phyloP scores from a whole-genome alignment of 2,113 vertebrate species.

The Apodemus speciosus region DNA sequence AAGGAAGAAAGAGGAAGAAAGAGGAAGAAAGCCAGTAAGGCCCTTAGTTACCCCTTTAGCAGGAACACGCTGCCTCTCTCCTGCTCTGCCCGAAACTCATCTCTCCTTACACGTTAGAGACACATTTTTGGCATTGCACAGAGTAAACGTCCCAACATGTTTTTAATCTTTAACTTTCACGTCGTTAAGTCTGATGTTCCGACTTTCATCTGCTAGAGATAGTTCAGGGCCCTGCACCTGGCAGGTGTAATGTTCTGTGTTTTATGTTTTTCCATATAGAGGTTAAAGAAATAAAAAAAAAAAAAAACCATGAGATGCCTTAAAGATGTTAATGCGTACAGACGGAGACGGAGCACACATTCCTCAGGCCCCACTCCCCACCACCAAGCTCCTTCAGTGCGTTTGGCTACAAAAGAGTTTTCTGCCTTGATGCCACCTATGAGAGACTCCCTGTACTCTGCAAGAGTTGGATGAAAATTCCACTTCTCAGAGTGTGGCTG shows the following conservation, averaged over 20 bases:
- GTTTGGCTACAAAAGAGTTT: background rate
- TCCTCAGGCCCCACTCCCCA: background rate
- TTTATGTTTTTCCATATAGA: constrained; percentile 61
- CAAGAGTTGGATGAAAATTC: background rate
- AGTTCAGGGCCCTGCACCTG: constrained; percentile 76
- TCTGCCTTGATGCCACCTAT: background rate
- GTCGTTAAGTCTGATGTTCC: constrained; percentile 87
- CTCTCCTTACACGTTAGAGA: constrained; percentile 87
- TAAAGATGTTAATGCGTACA: constrained; percentile 48
- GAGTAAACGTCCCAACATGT: constrained; percentile 90
- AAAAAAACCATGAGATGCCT: constrained; percentile 25
- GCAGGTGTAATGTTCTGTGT: constrained; percentile 68
- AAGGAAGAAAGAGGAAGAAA: constrained; percentile 30
- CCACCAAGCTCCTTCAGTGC: background rate
- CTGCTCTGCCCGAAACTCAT: constrained; percentile 79
- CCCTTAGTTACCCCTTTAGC: constrained; percentile 54
- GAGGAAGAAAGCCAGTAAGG: constrained; percentile 44
- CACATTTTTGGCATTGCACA: constrained; percentile 91
- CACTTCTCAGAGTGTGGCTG: background rate
- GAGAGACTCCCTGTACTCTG: background rate
- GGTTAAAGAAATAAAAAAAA: constrained; percentile 51
- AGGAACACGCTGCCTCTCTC: constrained; percentile 79
- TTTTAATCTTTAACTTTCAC: constrained; percentile 87
- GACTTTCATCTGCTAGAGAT: constrained; percentile 85
- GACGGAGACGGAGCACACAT: background rate